Evolutionary conservation across 2,113 vertebrate species (phyloP).

Genomic region (Micronisus gabar): DNA sequence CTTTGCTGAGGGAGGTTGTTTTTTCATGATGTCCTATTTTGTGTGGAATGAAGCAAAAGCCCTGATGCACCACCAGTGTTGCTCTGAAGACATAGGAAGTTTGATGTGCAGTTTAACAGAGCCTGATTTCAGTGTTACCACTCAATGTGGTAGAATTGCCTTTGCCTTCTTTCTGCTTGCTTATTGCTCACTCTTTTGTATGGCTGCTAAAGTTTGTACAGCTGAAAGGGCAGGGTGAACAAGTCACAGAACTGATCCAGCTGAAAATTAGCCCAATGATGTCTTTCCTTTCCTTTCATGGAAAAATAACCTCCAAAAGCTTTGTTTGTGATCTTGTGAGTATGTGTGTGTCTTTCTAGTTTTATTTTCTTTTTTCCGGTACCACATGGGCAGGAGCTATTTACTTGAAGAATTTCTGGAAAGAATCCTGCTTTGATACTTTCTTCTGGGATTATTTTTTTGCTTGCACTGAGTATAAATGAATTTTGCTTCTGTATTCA

Average conservation of each 20-base stretch:
- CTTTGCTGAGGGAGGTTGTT: neutral
- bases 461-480: constrained; percentile 41
- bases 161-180: constrained; percentile 8
- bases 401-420: constrained; percentile 61
- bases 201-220: neutral
- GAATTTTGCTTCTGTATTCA: constrained; percentile 51
- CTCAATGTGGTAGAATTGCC: neutral
- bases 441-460: constrained; percentile 61
- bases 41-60: neutral
- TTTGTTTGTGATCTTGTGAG: constrained; percentile 62
- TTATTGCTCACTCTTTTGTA: constrained; percentile 32
- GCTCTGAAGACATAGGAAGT: constrained; percentile 6
- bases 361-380: constrained; percentile 55
- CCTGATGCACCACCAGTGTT: neutral
- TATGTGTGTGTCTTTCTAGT: constrained; percentile 50
- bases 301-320: constrained; percentile 43
- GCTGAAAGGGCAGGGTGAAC: constrained; percentile 20
- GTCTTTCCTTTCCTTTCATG: constrained; percentile 29
- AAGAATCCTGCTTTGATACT: constrained; percentile 60
- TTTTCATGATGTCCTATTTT: neutral
- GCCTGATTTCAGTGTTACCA: neutral
- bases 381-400: constrained; percentile 38
- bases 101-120: constrained; percentile 5
- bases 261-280: constrained; percentile 35
- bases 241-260: neutral